Conservation (phyloP, 2,888 invertebrate genomes). For the Lepeophtheirus nordmannii region DNA sequence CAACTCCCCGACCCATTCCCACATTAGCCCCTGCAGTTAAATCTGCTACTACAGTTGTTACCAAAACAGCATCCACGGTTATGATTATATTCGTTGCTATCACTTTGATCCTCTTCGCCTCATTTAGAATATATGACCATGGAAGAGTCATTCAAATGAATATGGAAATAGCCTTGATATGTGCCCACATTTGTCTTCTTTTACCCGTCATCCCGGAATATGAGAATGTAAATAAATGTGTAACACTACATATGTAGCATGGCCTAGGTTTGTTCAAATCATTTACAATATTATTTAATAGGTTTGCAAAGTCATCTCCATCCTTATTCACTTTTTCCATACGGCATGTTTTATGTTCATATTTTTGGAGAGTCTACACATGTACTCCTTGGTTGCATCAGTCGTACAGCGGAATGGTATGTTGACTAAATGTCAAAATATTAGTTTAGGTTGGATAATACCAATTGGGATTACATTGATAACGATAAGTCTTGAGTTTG, state of each 20-base stretch:
- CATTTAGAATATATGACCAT: constrained; percentile 29
- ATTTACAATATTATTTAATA: too few relatives aligned
- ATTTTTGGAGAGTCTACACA: constrained; percentile 29
- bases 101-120: constrained; percentile 28
- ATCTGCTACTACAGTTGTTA: constrained; percentile 30
- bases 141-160: constrained; percentile 32
- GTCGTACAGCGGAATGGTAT: constrained; percentile 30
- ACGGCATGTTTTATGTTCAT: constrained; percentile 30
- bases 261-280: too few relatives aligned
- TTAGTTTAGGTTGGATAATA: constrained; percentile 31
- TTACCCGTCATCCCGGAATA: constrained; percentile 26
- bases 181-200: constrained; percentile 30
- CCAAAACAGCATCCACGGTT: constrained; percentile 31
- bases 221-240: not conserved
- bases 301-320: constrained; percentile 28
- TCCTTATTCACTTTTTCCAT: constrained; percentile 29
- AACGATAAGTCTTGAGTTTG: constrained; percentile 29
- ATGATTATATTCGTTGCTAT: constrained; percentile 30
- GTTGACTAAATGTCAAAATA: constrained; percentile 29
- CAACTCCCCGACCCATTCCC: constrained; percentile 30
- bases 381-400: constrained; percentile 29
- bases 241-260: too few relatives aligned
- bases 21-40: constrained; percentile 30
- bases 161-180: constrained; percentile 31
- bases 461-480: constrained; percentile 29